These are phyloP conservation scores for Portunus trituberculatus DNA, from an alignment of 1,140 invertebrate genomes.

Conservation along the genomic window DNA sequence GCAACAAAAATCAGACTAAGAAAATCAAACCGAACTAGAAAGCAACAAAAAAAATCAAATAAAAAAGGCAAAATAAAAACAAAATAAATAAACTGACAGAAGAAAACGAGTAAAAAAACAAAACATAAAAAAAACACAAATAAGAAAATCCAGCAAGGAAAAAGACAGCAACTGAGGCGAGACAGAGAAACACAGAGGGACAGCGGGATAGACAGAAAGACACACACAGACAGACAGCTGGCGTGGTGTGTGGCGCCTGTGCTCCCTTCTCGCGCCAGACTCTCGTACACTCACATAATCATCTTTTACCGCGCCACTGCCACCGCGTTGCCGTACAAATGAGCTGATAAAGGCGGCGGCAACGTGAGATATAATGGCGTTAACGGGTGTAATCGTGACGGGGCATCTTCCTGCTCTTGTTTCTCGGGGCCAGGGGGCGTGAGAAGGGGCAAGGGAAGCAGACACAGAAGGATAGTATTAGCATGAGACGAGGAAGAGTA, in stretches of 20 bases:
- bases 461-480: too few relatives aligned
- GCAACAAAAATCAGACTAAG: too few relatives aligned
- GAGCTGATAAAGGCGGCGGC: conserved; percentile 16
- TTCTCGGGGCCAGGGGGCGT: background rate
- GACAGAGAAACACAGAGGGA: too few relatives aligned
- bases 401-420: background rate
- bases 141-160: too few relatives aligned
- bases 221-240: background rate
- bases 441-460: background rate
- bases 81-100: too few relatives aligned
- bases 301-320: background rate
- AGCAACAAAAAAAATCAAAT: too few relatives aligned
- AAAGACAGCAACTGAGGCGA: too few relatives aligned
- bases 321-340: background rate
- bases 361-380: conserved; percentile 21
- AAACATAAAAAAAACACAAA: too few relatives aligned
- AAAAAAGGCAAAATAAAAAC: too few relatives aligned
- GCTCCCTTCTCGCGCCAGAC: background rate
- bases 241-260: background rate
- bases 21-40: too few relatives aligned
- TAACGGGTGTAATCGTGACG: background rate
- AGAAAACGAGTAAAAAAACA: too few relatives aligned
- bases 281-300: background rate
- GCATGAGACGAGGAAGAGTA: too few relatives aligned
- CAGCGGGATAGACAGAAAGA: background rate